A percentile compares a stretch with the other conserved stretches of the same genome.
These are phyloP conservation scores for Tragelaphus oryx DNA, from an alignment of 2,797 vertebrate genomes.

Conservation along the genomic window DNA sequence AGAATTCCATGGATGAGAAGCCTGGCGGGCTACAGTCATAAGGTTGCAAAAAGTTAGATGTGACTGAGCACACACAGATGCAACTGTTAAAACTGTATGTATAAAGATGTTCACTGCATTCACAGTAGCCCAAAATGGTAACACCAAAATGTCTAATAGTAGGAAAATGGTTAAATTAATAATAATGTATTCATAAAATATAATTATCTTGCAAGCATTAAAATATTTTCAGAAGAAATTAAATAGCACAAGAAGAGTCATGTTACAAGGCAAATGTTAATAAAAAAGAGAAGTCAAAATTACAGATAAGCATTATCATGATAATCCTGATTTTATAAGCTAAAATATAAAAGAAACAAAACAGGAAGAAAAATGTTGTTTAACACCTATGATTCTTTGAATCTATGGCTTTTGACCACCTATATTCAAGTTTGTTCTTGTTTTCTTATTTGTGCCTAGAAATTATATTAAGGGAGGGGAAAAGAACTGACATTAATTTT, in stretches of 20 bases:
- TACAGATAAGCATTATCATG: not conserved
- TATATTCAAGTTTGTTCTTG: not conserved
- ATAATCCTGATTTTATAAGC: not conserved
- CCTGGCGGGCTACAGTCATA: not conserved
- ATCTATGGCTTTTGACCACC: not conserved
- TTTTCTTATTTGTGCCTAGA: not conserved
- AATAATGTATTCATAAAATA: not conserved
- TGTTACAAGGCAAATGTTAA: not conserved
- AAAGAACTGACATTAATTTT: not conserved
- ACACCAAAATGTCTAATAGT: not conserved
- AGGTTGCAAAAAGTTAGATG: not conserved
- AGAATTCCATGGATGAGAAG: not conserved
- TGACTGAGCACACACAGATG: not conserved
- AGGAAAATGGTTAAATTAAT: not conserved
- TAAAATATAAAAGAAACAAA: not conserved
- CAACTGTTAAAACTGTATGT: not conserved
- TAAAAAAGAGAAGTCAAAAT: not conserved
- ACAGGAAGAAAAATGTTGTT: not conserved
- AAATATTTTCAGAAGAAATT: not conserved
- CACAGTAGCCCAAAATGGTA: not conserved
- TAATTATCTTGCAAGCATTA: not conserved
- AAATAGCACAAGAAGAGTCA: not conserved
- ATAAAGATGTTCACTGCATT: not conserved
- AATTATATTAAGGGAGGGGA: not conserved
- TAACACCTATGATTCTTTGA: not conserved